phyloP scores from a whole-genome alignment of 2,797 vertebrate species.

The Pseudomugil gertrudae region DNA sequence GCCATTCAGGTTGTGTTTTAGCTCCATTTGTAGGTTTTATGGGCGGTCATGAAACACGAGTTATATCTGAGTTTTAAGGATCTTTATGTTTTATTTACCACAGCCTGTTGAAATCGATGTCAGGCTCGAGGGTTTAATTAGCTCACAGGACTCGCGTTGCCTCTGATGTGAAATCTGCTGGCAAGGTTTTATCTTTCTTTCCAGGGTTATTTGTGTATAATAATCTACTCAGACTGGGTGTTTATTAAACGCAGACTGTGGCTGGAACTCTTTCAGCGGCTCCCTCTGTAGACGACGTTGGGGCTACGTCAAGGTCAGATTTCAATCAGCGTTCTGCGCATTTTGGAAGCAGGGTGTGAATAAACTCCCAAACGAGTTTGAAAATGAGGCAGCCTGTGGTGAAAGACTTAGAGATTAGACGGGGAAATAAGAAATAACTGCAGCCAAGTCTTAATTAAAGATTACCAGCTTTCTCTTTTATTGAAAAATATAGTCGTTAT shows the following conservation, averaged over 20 bases:
- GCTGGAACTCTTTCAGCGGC: constrained; percentile 31
- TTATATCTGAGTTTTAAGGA: background rate
- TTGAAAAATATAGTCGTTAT: constrained; percentile 86
- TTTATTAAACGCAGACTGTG: constrained; percentile 26
- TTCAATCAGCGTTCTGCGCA: constrained; percentile 12
- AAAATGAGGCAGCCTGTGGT: constrained; percentile 1
- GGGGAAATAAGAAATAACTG: background rate
- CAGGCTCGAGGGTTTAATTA: constrained; percentile 35
- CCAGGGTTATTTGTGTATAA: constrained; percentile 36
- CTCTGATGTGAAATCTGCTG: constrained; percentile 33
- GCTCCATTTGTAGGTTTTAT: background rate
- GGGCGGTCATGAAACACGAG: background rate
- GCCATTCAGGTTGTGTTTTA: background rate
- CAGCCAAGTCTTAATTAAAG: constrained; percentile 49
- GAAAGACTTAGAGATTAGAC: constrained; percentile 9
- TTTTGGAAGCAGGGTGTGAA: constrained; percentile 30
- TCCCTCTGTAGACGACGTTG: constrained; percentile 16
- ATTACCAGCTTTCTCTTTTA: constrained; percentile 82
- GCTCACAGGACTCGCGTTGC: constrained; percentile 22
- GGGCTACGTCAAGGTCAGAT: constrained; percentile 44
- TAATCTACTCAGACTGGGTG: constrained; percentile 25
- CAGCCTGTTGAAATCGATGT: constrained; percentile 28
- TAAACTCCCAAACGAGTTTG: background rate
- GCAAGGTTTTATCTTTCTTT: constrained; percentile 37
- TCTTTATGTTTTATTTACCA: constrained; percentile 18